Conservation (phyloP, 1,140 invertebrate genomes). For the Globodera rostochiensis region DNA sequence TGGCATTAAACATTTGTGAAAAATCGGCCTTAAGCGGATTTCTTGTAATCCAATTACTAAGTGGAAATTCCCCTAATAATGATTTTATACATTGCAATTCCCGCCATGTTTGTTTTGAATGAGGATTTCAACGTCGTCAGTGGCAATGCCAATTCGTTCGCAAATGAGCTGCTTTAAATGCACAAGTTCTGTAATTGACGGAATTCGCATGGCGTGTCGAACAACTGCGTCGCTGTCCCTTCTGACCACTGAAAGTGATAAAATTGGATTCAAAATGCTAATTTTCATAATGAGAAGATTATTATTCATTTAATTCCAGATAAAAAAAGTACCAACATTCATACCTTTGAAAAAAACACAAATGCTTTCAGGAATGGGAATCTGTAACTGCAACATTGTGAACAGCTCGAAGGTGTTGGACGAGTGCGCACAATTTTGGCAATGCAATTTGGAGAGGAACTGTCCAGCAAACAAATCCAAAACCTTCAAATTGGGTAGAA, state of each 20-base stretch:
- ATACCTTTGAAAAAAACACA: conserved; percentile 8
- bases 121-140: background rate
- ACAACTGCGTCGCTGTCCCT: background rate
- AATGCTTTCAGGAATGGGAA: conserved; percentile 68
- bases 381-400: conserved; percentile 80
- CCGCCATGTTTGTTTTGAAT: background rate
- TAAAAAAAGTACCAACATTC: background rate
- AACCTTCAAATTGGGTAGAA: background rate
- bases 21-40: background rate
- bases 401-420: conserved; percentile 86
- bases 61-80: background rate
- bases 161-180: background rate
- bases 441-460: conserved; percentile 80
- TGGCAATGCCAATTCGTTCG: background rate
- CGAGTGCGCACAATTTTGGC: conserved; percentile 75
- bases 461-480: conserved; percentile 80
- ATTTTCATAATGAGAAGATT: too few species aligned
- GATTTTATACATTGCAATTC: background rate
- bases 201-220: background rate
- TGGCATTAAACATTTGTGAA: background rate
- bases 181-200: background rate
- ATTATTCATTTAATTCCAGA: too few species aligned
- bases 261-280: background rate
- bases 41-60: too few species aligned
- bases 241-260: background rate